Evolutionary conservation across 2,888 invertebrate genomes (phyloP), one percentile per base, ranked within the genome.

Genomic region (Theodoxus fluviatilis): DNA sequence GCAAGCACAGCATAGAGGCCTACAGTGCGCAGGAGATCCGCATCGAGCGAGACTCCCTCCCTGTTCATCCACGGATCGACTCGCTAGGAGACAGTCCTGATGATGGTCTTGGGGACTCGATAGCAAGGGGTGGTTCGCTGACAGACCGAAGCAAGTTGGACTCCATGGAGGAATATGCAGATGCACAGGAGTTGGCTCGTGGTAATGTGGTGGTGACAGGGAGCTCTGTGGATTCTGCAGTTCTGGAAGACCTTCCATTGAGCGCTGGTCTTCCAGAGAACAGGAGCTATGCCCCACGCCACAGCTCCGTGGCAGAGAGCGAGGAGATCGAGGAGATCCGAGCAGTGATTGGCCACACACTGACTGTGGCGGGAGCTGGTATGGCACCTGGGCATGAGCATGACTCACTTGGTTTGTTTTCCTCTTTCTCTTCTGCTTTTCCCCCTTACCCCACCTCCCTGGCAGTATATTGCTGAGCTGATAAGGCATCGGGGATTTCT

Each of bases 171-270:
- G 82, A 82, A 72, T n/a, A n/a, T n/a, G 81, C 81, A 4, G 82
- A 82, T 68, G 76, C 79, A 35, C 78, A 80, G 12, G 77, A 79
- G 12, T 80, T 80, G 69, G 47, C 72, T n/a, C 71, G 73, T 7
- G 71, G 74, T 33, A 79, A 71, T 67, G 82, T 85, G 31, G 82
- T 86, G 67, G 82, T 87, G 31, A 86, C 87, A 61, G 88, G 89
- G 75, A 84, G 87, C 67, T 88, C 88, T 1, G 82, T 88, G 49
- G 89, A 88, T 80, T 79, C 91, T 70, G 82, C 79, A 3, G 82
- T 80, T 15, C 71, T 80, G 40, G 80, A 80, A 66, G 81, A 77
- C 15, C 74, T 70, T 47, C 31, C 67, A 0, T n/a, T n/a, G n/a
- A n/a, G n/a, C n/a, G n/a, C n/a, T n/a, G n/a, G n/a, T n/a, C n/a